A percentile compares a stretch with the other conserved stretches of the same genome.
phyloP scores from a whole-genome alignment of 2,113 vertebrate species.

The Apeltes quadracus region DNA sequence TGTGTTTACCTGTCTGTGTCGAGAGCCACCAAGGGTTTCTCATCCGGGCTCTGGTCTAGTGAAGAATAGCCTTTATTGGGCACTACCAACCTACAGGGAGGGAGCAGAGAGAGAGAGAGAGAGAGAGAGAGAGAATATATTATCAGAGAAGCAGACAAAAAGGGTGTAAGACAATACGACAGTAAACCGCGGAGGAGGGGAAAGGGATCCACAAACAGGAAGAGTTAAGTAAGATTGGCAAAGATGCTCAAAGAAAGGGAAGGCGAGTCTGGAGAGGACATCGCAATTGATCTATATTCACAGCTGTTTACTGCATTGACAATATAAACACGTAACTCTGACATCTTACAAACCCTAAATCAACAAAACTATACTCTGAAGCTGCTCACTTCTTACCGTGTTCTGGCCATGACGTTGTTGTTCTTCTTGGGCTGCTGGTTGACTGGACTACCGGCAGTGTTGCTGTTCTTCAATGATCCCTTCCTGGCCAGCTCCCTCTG shows the following conservation, averaged over 20 bases:
- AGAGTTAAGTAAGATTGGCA: slow-evolving; percentile 15
- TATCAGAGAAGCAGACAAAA: slow-evolving; percentile 3
- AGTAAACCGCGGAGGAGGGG: slow-evolving; percentile 5
- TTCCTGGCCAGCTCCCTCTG: slow-evolving; percentile 95
- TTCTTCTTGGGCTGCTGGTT: slow-evolving; percentile 99
- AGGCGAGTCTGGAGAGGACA: slow-evolving; percentile 13
- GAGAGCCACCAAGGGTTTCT: slow-evolving; percentile 96
- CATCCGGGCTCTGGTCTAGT: slow-evolving; percentile 97
- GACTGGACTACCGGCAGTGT: slow-evolving; percentile 90
- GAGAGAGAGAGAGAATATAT: neutral
- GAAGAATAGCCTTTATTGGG: slow-evolving; percentile 99
- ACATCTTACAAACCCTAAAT: slow-evolving; percentile 43
- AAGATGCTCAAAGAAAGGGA: slow-evolving; percentile 30
- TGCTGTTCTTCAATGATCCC: slow-evolving; percentile 94
- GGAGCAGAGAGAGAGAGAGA: neutral
- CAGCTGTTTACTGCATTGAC: slow-evolving; percentile 11
- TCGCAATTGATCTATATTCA: slow-evolving; percentile 8
- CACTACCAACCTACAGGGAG: slow-evolving; percentile 88
- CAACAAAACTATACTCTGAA: slow-evolving; percentile 31
- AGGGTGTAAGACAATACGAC: slow-evolving; percentile 1
- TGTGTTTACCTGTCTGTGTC: slow-evolving; percentile 94
- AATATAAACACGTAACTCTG: slow-evolving; percentile 20
- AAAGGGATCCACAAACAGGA: slow-evolving; percentile 24
- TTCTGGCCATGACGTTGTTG: slow-evolving; percentile 97
- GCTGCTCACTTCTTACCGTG: slow-evolving; percentile 88